Percentiles rank a stretch among this genome's conserved stretches.
Evolutionary conservation across 2,797 vertebrate genomes (phyloP).

Genomic region (Sphaeramia orbicularis): DNA sequence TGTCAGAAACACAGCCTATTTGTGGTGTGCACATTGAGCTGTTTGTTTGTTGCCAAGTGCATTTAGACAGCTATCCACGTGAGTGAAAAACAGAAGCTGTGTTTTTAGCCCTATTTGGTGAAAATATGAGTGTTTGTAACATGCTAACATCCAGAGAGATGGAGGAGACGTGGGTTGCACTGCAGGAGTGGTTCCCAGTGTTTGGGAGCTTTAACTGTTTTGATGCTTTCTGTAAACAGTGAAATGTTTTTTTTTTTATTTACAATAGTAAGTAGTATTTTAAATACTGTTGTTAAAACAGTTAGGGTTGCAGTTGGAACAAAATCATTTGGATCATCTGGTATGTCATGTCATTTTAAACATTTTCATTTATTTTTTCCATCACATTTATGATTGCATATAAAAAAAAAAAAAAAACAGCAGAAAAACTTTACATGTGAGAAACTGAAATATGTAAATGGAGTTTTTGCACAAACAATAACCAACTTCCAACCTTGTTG

Average conservation of each 20-base stretch:
- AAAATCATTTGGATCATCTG: no score
- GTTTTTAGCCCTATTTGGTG: constrained; percentile 45
- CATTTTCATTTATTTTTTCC: no score
- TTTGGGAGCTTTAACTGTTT: background rate
- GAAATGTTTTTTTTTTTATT: background rate
- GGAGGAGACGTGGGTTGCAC: background rate
- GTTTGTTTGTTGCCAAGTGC: constrained; percentile 36
- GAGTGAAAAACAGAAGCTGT: constrained; percentile 28
- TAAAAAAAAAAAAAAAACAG: no score
- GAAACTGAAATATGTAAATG: no score
- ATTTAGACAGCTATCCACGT: constrained; percentile 1
- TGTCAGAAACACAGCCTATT: background rate
- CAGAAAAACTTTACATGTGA: no score
- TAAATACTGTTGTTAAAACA: no score
- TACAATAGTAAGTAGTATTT: background rate
- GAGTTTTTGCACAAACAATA: no score
- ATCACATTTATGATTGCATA: no score
- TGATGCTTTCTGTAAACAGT: background rate
- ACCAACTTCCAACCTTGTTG: no score
- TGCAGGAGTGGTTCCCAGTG: background rate
- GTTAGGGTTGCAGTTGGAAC: no score
- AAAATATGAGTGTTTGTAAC: constrained; percentile 41
- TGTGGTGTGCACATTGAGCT: constrained; percentile 8
- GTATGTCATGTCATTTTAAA: no score
- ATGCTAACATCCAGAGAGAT: background rate